These are phyloP conservation scores for Cairina moschata DNA, from an alignment of 2,113 vertebrate genomes.

Conservation along the genomic window DNA sequence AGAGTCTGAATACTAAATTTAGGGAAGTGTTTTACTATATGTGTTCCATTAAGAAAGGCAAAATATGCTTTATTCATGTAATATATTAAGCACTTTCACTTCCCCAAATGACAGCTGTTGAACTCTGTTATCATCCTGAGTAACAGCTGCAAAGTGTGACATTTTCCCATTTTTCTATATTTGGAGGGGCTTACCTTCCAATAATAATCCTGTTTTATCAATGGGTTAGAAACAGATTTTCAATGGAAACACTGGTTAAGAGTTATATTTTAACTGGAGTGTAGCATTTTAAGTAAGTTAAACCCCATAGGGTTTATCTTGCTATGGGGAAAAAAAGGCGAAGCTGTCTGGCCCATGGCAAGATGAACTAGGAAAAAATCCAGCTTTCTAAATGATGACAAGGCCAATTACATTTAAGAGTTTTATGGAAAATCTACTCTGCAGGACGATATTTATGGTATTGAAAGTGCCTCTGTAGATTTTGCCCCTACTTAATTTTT, in stretches of 20 bases:
- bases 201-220: not conserved
- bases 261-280: not conserved
- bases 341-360: not conserved
- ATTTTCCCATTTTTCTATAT: not conserved
- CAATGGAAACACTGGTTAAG: not conserved
- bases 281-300: not conserved
- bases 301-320: not conserved
- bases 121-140: not conserved
- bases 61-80: slow-evolving; percentile 15
- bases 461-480: not conserved
- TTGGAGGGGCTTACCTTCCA: not conserved
- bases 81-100: slow-evolving; percentile 14
- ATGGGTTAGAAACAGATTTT: not conserved
- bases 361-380: not conserved
- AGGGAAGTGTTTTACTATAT: not conserved
- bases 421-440: slow-evolving; percentile 6
- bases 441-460: not conserved
- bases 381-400: not conserved
- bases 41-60: slow-evolving; percentile 10
- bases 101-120: not conserved
- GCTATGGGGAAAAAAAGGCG: not conserved
- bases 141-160: not conserved
- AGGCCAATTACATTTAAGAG: not conserved
- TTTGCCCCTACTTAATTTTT: not conserved
- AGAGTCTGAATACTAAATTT: not conserved